These are phyloP conservation scores for Okapia johnstoni DNA, from an alignment of 2,113 vertebrate species.

Conservation along the genomic window DNA sequence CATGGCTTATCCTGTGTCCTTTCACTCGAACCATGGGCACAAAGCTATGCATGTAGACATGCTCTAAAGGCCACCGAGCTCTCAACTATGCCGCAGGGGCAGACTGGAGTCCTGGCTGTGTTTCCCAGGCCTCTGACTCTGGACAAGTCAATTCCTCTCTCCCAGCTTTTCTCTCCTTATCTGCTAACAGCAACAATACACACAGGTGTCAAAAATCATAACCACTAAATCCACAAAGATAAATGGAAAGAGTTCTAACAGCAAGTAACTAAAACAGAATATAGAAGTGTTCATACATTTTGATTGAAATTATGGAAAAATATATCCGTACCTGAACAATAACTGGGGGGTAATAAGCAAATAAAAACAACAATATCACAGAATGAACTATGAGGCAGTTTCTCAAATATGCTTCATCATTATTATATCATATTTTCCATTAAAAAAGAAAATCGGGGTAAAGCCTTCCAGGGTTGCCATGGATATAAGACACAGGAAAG, in stretches of 20 bases:
- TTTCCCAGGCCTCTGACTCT: too few species aligned
- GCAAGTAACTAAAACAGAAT: background rate
- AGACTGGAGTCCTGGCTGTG: background rate
- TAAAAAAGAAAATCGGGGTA: background rate
- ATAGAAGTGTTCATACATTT: background rate
- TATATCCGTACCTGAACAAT: background rate
- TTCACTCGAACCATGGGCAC: background rate
- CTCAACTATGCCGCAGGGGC: background rate
- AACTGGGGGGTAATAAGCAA: background rate
- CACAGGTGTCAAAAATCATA: background rate
- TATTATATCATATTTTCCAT: background rate
- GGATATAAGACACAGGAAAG: background rate
- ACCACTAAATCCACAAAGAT: background rate
- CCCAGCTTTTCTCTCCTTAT: background rate
- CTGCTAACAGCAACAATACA: background rate
- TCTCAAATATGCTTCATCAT: background rate
- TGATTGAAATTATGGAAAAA: background rate
- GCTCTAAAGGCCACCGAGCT: background rate
- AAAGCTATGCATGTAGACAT: background rate
- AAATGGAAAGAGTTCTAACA: background rate
- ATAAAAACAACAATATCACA: background rate
- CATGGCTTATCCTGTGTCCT: rapidly evolving
- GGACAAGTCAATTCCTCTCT: background rate
- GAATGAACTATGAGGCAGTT: background rate
- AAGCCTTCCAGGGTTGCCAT: background rate